Evolutionary conservation across 1,140 invertebrate genomes (phyloP), one percentile per base, ranked within the genome.

Genomic region (Diabrotica virgifera): DNA sequence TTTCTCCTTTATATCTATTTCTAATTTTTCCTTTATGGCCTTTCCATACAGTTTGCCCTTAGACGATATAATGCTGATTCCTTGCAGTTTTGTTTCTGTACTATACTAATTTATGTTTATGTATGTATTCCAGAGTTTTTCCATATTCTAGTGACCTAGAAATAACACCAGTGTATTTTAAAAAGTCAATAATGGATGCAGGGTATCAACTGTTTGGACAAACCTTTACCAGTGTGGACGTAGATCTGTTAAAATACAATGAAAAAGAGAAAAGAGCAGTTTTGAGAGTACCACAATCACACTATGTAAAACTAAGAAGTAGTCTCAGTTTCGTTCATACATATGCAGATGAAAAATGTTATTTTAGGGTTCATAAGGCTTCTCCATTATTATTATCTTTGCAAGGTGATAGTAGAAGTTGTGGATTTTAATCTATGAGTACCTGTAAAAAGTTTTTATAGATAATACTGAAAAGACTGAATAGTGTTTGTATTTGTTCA

Each of bases 181-280:
- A 85, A 68, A 83, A 83, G 52, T 84, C 86, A 71, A 80, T 89
- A 62, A 75, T 84, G 46, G 74, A 81, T 66, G 80, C 83, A 3
- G 67, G 88, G 50, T 77, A 77, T 12, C 77, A 78, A 64, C 71
- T 88, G 14, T 85, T 88, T 73, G 87, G 87, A 2, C 84, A 84
- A 76, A 77, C 83, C 69, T 85, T 85, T 62, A 76, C 83, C 11
- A 79, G 81, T 58, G 77, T 80, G 36, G 73, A 71, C 11, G 73
- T 89, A 37, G 84, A 89, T 63, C 71, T 90, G 35, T 66, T 89
- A 0, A 88, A 85, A 69, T 87, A 85, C 62, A 78, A 84, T 72
- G 62, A 75, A 1, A 10, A 65, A 0, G 73, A 77, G 10, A 72
- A 69, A 36, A 80, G 83, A 64, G 86, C 80, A 24, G 79, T 89